Base-by-base conservation (phyloP, 2,888 invertebrate genomes). In the Leptogaster cylindrica region DNA sequence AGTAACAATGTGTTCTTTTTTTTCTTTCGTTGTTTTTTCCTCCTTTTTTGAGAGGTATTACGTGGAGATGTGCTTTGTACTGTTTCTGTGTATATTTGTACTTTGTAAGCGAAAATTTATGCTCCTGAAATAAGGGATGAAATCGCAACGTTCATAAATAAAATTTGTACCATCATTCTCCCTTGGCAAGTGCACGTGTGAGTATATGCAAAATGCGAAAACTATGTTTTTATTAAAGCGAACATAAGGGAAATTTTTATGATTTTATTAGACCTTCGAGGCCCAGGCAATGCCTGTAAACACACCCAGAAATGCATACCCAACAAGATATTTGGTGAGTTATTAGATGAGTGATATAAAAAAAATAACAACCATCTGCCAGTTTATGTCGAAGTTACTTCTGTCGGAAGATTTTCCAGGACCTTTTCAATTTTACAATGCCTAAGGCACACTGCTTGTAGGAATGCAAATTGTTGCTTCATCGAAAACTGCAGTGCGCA, bases 191-290 rank as follows among this genome's bases (percentile, higher is more conserved):
- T 31, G 27, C 50, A 41, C 58, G 44, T 28, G 25, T 31, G 33
- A 23, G 25, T 20, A 66, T 67, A 69, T 69, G 66, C 69, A 67
- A 69, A 69, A 69, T 69, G 69, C 41, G 69, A 69, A 69, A 69
- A 69, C 63, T 69, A 69, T 69, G 69, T 69, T 69, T 69, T 64
- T 69, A 69, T 69, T 69, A 69, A 64, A 66, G 63, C 64, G 39
- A 63, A 52, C 41, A 46, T 64, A 36, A 58, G 41, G 33, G 33
- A 52, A 46, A 69, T 66, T 66, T 69, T 63, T 66, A 66, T 63
- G 64, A 64, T 64, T 64, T 50, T 50, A 50, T 64, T 64, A 48
- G 48, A n/a, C 33, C 44, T 48, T 12, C 6, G 50, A 14, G 48
- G 23, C 16, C 14, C 2, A 36, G 10, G 5, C 20, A 10, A 18